phyloP scores from a whole-genome alignment of 1,140 invertebrate species.

The Ganaspis sp. region DNA sequence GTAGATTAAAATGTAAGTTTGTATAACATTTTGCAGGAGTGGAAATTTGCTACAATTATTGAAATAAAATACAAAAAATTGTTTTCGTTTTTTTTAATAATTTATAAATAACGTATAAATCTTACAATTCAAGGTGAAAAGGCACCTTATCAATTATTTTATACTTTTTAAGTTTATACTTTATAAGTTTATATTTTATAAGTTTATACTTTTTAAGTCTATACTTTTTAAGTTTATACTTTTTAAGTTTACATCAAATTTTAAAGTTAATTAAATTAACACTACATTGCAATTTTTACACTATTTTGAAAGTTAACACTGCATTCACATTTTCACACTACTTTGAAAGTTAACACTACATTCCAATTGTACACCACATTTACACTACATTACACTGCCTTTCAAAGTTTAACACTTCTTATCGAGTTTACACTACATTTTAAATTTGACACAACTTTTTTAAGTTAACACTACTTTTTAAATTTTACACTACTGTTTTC shows the following conservation, averaged over 20 bases:
- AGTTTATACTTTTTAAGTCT: neutral
- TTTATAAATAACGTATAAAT: neutral
- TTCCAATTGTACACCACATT: too few relatives aligned
- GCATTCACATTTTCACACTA: too few relatives aligned
- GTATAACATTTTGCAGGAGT: neutral
- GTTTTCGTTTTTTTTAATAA: neutral
- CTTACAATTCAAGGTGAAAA: slow-evolving; percentile 8
- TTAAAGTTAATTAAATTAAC: neutral
- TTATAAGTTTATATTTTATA: too few relatives aligned
- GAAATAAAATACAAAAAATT: slow-evolving; percentile 6
- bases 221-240: neutral
- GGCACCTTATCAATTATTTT: neutral
- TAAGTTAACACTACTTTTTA: neutral
- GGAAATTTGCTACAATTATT: neutral
- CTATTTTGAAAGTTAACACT: too few relatives aligned
- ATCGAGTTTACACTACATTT: neutral
- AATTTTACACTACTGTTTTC: neutral
- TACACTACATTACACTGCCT: neutral
- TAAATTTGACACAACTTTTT: neutral
- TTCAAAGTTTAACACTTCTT: neutral
- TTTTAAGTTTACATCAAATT: neutral
- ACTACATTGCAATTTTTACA: neutral
- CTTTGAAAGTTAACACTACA: too few relatives aligned
- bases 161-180: neutral
- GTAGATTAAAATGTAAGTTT: too few relatives aligned